These are phyloP conservation scores for Phengaris arion DNA, from an alignment of 2,888 invertebrate species.

Conservation along the genomic window DNA sequence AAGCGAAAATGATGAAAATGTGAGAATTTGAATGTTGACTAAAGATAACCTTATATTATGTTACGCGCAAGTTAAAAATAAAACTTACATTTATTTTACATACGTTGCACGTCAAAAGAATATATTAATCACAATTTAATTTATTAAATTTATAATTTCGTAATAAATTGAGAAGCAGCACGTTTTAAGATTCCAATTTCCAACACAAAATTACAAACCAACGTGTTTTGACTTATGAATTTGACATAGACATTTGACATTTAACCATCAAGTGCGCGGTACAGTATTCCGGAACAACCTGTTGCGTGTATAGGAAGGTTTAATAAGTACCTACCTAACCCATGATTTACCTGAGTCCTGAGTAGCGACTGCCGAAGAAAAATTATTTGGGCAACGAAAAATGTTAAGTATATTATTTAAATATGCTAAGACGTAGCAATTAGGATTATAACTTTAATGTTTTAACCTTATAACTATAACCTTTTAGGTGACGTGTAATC, in stretches of 20 bases:
- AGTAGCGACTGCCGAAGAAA: no score
- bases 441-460: no score
- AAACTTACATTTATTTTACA: conserved; percentile 28
- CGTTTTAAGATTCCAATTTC: background rate
- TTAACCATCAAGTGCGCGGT: background rate
- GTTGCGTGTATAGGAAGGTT: background rate
- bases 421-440: conserved; percentile 40
- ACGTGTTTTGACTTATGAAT: background rate
- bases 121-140: background rate
- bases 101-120: conserved; percentile 11
- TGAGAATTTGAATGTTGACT: background rate
- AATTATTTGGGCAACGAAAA: no score
- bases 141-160: background rate
- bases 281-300: background rate
- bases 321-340: no score
- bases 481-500: conserved; percentile 12
- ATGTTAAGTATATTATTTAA: no score
- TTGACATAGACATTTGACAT: conserved; percentile 8
- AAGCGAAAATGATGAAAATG: background rate
- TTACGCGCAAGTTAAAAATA: background rate
- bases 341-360: no score
- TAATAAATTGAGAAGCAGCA: background rate
- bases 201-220: background rate
- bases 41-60: conserved; percentile 17
- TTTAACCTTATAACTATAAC: no score